Base-by-base conservation (phyloP, 92 coral and sea anemone species). In the Parazoanthus atlanticus region DNA sequence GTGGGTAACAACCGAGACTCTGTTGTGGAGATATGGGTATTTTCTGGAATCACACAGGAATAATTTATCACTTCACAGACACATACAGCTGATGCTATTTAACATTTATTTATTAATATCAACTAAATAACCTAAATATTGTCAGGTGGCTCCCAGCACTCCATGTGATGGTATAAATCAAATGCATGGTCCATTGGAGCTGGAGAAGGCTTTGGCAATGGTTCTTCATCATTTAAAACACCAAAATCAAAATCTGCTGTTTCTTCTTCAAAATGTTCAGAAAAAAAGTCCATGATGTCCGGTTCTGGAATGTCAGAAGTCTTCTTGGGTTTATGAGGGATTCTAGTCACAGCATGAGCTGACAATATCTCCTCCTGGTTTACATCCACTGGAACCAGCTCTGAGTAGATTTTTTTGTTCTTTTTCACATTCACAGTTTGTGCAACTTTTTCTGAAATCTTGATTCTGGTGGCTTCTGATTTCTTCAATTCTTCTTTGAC, bases 381-480 rank as follows among this genome's bases (percentile, higher is more conserved):
- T 7, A 97, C 94, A 91, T 95, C 94, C 21, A 97, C 93, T 6
- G 99, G 92, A 38, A 97, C 92, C 89, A 97, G 78, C 65, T 94
- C 97, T 28, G 95, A 80, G 88, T 94, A 95, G 38, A 91, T 88
- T 41, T 89, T 86, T 74, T 91, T 79, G 85, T 93, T 95, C 86
- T 89, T 91, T 90, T 91, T 96, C 54, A 95, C 93, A 74, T 97
- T 97, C 33, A 97, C 93, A 33, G 97, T 93, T 46, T 86, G 92
- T 15, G 99, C 93, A 72, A 94, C 97, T 84, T 93, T 95, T 76
- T 97, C 99, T 78, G 94, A 93, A 54, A 95, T 88, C 74, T 86
- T 92, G 66, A 91, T 89, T 81, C 97, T 92, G 17, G 91, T 84
- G 16, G 89, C 90, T 89, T 95, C 99, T 30, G 99, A 97, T 64